phyloP scores from a whole-genome alignment of 2,888 invertebrate species.

The Xanthia togata region DNA sequence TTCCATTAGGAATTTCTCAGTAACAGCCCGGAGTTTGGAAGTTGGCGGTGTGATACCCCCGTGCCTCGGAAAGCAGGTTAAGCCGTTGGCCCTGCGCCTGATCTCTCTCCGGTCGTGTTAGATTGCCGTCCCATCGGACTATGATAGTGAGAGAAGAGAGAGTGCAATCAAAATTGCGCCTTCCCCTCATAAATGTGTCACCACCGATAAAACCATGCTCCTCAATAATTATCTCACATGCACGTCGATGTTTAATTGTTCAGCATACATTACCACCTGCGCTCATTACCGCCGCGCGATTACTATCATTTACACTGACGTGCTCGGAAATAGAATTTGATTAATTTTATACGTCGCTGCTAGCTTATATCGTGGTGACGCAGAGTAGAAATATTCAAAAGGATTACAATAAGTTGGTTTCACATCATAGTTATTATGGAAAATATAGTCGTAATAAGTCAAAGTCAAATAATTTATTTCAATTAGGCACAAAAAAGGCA shows the following conservation, averaged over 20 bases:
- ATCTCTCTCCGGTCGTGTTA: no score
- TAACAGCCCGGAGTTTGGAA: no score
- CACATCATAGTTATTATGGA: not conserved
- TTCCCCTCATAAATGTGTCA: not conserved
- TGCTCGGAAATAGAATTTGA: conserved; percentile 50
- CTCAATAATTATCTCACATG: not conserved
- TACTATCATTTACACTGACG: conserved; percentile 33
- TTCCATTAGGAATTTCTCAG: no score
- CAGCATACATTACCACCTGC: not conserved
- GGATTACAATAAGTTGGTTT: not conserved
- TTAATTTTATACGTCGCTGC: conserved; percentile 52
- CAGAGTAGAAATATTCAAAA: not conserved
- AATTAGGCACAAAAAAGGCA: no score
- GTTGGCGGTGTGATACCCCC: no score
- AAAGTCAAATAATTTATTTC: no score
- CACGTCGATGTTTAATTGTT: not conserved
- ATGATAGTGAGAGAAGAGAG: no score
- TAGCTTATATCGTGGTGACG: not conserved
- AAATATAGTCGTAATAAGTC: not conserved
- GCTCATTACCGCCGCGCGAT: conserved; percentile 21
- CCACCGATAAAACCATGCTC: no score
- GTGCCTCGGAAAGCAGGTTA: no score
- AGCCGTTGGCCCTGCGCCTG: no score
- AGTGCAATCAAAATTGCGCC: no score
- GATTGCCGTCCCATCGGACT: no score